Conservation (phyloP, 2,797 vertebrate species). For the Apodemus agrarius region DNA sequence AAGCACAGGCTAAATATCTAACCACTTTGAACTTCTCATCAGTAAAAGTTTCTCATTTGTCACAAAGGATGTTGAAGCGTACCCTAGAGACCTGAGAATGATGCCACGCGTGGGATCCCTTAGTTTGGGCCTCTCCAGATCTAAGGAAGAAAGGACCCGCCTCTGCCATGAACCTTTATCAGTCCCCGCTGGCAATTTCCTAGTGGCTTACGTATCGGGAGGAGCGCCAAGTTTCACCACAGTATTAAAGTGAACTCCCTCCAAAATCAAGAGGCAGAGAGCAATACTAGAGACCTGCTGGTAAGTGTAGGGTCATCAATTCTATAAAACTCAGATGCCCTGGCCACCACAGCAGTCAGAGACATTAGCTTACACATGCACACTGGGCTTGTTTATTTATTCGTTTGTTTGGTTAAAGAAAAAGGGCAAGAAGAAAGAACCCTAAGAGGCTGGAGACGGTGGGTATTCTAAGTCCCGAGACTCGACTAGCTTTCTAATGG, state of each 20-base stretch:
- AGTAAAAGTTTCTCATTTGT: not conserved
- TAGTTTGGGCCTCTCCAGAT: not conserved
- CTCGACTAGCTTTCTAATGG: slow-evolving; percentile 67
- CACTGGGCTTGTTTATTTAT: not conserved
- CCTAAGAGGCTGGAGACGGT: not conserved
- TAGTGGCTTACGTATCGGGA: not conserved
- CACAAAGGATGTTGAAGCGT: not conserved
- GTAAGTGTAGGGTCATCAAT: not conserved
- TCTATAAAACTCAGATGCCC: not conserved
- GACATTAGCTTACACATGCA: not conserved
- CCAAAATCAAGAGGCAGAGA: not conserved
- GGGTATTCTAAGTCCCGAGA: not conserved
- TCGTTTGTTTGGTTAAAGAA: not conserved
- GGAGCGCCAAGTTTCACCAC: not conserved
- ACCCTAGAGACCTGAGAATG: not conserved
- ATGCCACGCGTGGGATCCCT: fast-evolving
- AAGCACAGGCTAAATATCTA: not conserved
- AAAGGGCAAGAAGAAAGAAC: slow-evolving; percentile 1
- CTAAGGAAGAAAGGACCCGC: not conserved
- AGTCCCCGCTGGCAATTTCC: not conserved
- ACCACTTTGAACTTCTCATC: slow-evolving; percentile 41
- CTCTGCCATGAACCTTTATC: not conserved
- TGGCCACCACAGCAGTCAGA: not conserved
- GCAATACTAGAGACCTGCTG: not conserved
- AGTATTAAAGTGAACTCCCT: slow-evolving; percentile 1